Evolutionary conservation across 2,113 vertebrate species (phyloP), one percentile per base, ranked within the genome.

Genomic region (Colius striatus): DNA sequence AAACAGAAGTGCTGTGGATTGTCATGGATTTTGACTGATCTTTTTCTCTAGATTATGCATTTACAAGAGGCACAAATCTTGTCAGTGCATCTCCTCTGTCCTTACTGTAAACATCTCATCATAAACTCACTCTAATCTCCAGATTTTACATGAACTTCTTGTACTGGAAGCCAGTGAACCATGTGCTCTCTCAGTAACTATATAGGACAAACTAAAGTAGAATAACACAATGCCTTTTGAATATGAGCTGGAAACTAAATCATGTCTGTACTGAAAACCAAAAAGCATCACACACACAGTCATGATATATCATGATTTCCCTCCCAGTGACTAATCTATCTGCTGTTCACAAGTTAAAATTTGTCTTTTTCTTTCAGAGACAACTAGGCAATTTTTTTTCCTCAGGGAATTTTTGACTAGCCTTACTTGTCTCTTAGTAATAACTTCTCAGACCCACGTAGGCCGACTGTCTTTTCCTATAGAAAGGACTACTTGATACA

Each of bases 131-230:
- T 45, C 23, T 21, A 27, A 43, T 76, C 75, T 89, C 32, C 36
- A 81, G 41, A 19, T 43, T 0, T 1, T 30, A 36, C 0, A 2
- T 60, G 47, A 54, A n/a, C 2, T 63, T 66, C 34, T 66, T 58
- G 30, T 9, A 11, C n/a, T 25, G 25, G 60, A 70, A 66, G 18
- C 5, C 26, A 47, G n/a, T 8, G 27, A 3, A 10, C 25, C 32
- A 16, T 7, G 21, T 16, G 8, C 36, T 60, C 14, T 77, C 43
- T 60, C 3, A 1, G 29, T 21, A 61, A 32, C 41, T 34, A 4
- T 6, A 16, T 18, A 65, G 21, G 30, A 7, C 4, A 36, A 60
- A 21, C 17, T 26, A 16, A 55, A 22, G 48, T 19, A 75, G 3
- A 55, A 2, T 27, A 36, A 30, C 11, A n/a, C 3, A 45, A 11